phyloP scores from a whole-genome alignment of 2,797 vertebrate species.

The Orientallactaga sibirica region DNA sequence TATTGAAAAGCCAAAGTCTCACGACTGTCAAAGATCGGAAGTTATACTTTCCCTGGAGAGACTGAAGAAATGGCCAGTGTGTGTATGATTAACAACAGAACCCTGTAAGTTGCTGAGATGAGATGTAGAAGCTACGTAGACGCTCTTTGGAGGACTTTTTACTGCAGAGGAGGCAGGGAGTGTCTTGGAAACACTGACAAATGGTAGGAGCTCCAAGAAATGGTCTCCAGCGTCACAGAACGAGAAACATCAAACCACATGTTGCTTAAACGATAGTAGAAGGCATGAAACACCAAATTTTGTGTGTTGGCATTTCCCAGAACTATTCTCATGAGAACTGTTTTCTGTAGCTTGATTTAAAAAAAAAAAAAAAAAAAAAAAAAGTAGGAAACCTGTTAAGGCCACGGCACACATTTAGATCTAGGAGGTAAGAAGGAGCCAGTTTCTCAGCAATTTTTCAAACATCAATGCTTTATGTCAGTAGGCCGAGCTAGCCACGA shows the following conservation, averaged over 20 bases:
- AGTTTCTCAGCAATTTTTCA: conserved; percentile 53
- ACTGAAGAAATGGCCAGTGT: background rate
- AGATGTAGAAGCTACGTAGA: background rate
- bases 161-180: background rate
- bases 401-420: conserved; percentile 28
- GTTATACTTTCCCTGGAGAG: background rate
- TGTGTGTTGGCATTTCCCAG: background rate
- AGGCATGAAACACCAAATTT: background rate
- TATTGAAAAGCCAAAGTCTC: conserved; percentile 57
- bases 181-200: conserved; percentile 42
- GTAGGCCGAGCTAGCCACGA: conserved; percentile 35
- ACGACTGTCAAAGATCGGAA: conserved; percentile 44
- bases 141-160: conserved; percentile 27
- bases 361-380: no score
- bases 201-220: background rate
- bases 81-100: conserved; percentile 52
- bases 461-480: conserved; percentile 17
- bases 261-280: conserved; percentile 1
- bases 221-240: background rate
- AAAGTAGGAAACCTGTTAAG: conserved; percentile 34
- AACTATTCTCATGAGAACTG: conserved; percentile 17
- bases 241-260: background rate
- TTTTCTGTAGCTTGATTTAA: conserved; percentile 57
- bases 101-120: background rate
- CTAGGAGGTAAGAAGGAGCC: conserved; percentile 51